These are phyloP conservation scores for Pseudoatta argentina DNA, from an alignment of 1,140 invertebrate species.

Conservation along the genomic window DNA sequence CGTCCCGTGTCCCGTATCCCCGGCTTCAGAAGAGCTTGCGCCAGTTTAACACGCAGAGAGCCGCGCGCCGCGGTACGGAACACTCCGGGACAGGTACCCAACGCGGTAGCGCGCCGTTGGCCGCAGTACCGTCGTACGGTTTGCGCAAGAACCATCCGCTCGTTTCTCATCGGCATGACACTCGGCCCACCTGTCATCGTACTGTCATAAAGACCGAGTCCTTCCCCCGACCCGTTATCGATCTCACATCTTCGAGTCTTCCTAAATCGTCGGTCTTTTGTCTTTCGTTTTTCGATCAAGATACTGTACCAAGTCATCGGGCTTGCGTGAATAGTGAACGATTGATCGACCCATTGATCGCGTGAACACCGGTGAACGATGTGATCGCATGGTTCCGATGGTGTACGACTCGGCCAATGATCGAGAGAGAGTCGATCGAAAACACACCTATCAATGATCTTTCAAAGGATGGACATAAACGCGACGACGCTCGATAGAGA, in stretches of 20 bases:
- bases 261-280: neutral
- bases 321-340: neutral
- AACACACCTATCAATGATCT: neutral
- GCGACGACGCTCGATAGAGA: neutral
- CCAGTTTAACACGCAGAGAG: conserved; percentile 53
- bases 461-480: neutral
- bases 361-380: neutral
- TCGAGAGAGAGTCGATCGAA: neutral
- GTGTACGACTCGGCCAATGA: neutral
- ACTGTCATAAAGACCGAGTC: neutral
- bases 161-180: conserved; percentile 9
- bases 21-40: conserved; percentile 48
- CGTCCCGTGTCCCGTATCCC: neutral
- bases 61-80: conserved; percentile 56
- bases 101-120: conserved; percentile 35
- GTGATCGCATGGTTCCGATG: neutral
- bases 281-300: neutral
- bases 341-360: neutral
- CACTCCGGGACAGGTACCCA: conserved; percentile 37
- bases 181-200: conserved; percentile 7
- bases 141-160: conserved; percentile 45
- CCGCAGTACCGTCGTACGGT: conserved; percentile 52
- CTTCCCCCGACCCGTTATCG: neutral
- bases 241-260: neutral
- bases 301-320: neutral